Evolutionary conservation across 1,140 invertebrate species (phyloP).

Genomic region (Zaprionus gabonicus): DNA sequence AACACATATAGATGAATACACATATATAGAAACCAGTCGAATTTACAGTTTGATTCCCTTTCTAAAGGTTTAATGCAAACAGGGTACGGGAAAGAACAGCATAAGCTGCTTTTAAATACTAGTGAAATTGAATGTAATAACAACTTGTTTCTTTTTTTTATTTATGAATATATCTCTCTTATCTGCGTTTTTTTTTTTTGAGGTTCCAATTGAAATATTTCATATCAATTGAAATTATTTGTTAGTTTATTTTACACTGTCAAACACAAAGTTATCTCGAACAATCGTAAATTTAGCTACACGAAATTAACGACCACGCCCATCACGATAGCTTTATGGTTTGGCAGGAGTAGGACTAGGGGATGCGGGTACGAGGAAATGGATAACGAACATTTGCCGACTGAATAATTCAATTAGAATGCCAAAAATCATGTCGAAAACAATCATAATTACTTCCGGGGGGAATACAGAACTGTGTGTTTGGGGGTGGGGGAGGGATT

Average conservation of each 20-base stretch:
- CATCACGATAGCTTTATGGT: background rate
- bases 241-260: background rate
- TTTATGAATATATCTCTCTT: background rate
- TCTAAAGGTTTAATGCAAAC: too few species aligned
- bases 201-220: background rate
- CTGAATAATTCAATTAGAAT: conserved; percentile 73
- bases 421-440: conserved; percentile 74
- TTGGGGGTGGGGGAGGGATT: background rate
- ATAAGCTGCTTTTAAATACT: too few species aligned
- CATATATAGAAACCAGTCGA: too few species aligned
- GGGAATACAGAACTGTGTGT: background rate
- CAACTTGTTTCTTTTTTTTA: background rate
- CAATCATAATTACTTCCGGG: conserved; percentile 77
- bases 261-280: conserved; percentile 4
- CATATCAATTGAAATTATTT: background rate
- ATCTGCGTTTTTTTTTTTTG: too few species aligned
- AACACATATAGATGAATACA: too few species aligned
- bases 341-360: background rate
- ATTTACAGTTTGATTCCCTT: too few species aligned
- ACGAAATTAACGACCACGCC: background rate
- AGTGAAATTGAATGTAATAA: background rate
- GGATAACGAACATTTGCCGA: background rate
- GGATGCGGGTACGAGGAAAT: background rate
- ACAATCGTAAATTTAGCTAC: conserved; percentile 25
- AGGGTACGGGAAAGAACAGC: too few species aligned